Percentiles rank a stretch among this genome's conserved stretches.
phyloP scores from a whole-genome alignment of 2,113 vertebrate genomes.

The Amphiprion percula region DNA sequence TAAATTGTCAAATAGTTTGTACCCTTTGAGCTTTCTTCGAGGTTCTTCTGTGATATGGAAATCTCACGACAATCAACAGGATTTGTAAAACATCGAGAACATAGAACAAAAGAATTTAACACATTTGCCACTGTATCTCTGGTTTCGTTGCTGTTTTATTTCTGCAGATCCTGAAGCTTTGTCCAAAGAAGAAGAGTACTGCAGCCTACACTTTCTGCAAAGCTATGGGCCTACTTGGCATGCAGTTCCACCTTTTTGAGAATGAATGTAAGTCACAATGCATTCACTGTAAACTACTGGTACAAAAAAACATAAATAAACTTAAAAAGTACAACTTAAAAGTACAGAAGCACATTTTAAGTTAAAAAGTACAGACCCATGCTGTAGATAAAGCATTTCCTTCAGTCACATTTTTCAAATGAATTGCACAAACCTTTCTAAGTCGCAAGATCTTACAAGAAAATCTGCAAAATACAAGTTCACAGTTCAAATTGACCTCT shows the following conservation, averaged over 20 bases:
- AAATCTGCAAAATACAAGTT: too few relatives aligned
- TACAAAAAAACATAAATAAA: neutral
- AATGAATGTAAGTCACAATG: conserved; percentile 91
- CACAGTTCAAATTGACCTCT: too few relatives aligned
- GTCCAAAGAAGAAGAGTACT: conserved; percentile 97
- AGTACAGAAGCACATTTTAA: neutral
- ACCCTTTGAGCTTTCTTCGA: neutral
- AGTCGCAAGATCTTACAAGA: too few relatives aligned
- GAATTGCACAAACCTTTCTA: too few relatives aligned
- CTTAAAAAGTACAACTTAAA: too few relatives aligned
- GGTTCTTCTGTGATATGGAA: neutral
- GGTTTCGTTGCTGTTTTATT: neutral
- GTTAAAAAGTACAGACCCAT: neutral
- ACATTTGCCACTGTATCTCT: neutral
- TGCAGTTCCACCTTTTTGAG: conserved; percentile 98
- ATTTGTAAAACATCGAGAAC: neutral
- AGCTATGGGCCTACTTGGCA: conserved; percentile 93
- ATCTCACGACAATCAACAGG: neutral
- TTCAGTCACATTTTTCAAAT: too few relatives aligned
- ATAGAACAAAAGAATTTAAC: neutral
- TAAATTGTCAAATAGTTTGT: conserved; percentile 8
- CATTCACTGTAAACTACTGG: neutral
- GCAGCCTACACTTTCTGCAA: conserved; percentile 98
- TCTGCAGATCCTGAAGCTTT: conserved; percentile 95
- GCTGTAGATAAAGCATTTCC: neutral